Conservation (phyloP, 2,113 vertebrate genomes). For the Phycodurus eques region DNA sequence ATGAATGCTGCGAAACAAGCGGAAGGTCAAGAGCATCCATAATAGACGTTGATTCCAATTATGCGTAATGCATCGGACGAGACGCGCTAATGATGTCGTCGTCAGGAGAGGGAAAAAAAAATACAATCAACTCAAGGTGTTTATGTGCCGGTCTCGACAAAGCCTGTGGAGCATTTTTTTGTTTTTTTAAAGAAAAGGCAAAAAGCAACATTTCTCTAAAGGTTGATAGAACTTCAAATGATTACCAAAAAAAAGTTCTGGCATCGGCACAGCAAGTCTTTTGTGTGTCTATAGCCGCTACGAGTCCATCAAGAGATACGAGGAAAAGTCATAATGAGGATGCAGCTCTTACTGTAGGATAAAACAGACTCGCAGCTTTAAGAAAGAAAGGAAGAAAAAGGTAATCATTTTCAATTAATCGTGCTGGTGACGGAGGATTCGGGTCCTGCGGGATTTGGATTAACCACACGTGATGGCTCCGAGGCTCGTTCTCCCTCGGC, state of each 20-base stretch:
- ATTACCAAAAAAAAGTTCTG: slow-evolving; percentile 52
- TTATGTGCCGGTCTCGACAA: slow-evolving; percentile 59
- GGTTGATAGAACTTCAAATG: slow-evolving; percentile 72
- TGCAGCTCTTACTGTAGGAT: slow-evolving; percentile 77
- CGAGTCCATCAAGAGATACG: slow-evolving; percentile 69
- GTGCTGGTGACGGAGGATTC: slow-evolving; percentile 92
- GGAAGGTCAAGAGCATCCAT: slow-evolving; percentile 70
- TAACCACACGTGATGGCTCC: slow-evolving; percentile 85
- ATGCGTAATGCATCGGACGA: slow-evolving; percentile 70
- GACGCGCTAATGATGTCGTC: slow-evolving; percentile 68
- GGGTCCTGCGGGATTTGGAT: slow-evolving; percentile 91
- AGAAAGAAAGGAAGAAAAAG: slow-evolving; percentile 33
- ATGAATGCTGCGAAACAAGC: slow-evolving; percentile 68
- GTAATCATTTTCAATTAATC: slow-evolving; percentile 98
- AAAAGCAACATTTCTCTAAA: slow-evolving; percentile 60
- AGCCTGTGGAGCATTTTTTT: slow-evolving; percentile 48
- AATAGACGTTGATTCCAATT: slow-evolving; percentile 76
- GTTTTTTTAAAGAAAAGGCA: slow-evolving; percentile 65
- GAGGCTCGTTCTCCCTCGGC: slow-evolving; percentile 90
- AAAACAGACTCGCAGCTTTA: slow-evolving; percentile 78
- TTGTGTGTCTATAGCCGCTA: slow-evolving; percentile 58
- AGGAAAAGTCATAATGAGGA: slow-evolving; percentile 66
- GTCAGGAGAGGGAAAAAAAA: slow-evolving; percentile 44
- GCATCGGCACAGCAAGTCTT: slow-evolving; percentile 45
- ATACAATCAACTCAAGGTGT: slow-evolving; percentile 49